Evolutionary conservation across 2,113 vertebrate genomes (phyloP).

Genomic region (Datnioides undecimradiatus): DNA sequence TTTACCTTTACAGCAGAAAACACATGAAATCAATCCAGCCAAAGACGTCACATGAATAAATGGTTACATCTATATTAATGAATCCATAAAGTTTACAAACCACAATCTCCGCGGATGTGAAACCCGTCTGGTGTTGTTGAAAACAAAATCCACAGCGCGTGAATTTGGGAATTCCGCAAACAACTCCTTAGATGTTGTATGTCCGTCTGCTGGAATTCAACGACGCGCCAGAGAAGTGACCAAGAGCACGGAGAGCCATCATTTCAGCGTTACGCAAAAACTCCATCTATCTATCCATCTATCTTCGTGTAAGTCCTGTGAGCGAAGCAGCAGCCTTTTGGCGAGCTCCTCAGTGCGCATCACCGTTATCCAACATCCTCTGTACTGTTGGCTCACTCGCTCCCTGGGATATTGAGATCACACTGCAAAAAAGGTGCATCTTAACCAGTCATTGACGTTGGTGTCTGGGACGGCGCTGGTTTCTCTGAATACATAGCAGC

Average conservation of each 20-base stretch:
- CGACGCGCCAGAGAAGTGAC: neutral
- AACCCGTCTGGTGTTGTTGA: neutral
- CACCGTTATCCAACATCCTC: constrained; percentile 23
- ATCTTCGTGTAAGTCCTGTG: constrained; percentile 17
- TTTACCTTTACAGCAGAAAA: neutral
- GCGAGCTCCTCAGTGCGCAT: constrained; percentile 46
- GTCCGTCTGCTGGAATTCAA: neutral
- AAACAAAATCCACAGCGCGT: neutral
- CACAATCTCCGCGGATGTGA: neutral
- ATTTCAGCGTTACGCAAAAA: constrained; percentile 14
- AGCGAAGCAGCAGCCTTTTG: constrained; percentile 14
- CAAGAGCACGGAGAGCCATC: constrained; percentile 17
- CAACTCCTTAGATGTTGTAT: neutral
- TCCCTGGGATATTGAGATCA: constrained; percentile 7
- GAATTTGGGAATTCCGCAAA: neutral
- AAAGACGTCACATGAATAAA: neutral
- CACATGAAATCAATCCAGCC: neutral
- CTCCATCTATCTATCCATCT: constrained; percentile 43
- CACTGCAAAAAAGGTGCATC: neutral
- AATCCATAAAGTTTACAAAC: constrained; percentile 36
- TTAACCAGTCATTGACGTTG: neutral
- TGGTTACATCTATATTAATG: too few species aligned
- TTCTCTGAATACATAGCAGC: neutral
- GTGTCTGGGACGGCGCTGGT: neutral
- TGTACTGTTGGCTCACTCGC: constrained; percentile 25